A percentile compares a stretch with the other conserved stretches of the same genome.
These are phyloP conservation scores for Grantiella picta DNA, from an alignment of 2,113 vertebrate species.

Conservation along the genomic window DNA sequence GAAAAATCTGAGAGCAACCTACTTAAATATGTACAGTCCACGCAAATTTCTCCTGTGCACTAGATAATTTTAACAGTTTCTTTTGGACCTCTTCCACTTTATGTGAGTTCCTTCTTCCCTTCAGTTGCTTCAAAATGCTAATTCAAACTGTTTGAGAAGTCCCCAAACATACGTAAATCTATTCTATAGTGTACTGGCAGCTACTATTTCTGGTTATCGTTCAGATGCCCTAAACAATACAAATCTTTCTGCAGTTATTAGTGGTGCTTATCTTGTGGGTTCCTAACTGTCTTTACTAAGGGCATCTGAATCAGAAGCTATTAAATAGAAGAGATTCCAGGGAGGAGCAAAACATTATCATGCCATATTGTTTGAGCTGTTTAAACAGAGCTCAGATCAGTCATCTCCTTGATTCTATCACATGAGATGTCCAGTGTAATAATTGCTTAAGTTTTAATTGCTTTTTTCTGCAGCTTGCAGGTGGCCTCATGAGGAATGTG, in stretches of 20 bases:
- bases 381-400: neutral
- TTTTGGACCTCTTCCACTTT: neutral
- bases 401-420: neutral
- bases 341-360: neutral
- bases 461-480: neutral
- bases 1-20: neutral
- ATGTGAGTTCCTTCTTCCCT: neutral
- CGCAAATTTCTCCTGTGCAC: rapidly evolving
- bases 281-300: neutral
- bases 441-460: neutral
- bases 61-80: neutral
- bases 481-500: neutral
- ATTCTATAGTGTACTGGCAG: neutral
- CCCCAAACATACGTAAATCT: neutral
- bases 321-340: neutral
- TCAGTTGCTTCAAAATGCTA: neutral
- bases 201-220: neutral
- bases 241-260: neutral
- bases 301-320: neutral
- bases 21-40: neutral
- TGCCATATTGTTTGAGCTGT: neutral
- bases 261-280: neutral
- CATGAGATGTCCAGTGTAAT: neutral
- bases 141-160: neutral
- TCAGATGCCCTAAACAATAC: neutral